Evolutionary conservation across 2,888 invertebrate genomes (phyloP).

Genomic region (Dermolepida albohirtum): DNA sequence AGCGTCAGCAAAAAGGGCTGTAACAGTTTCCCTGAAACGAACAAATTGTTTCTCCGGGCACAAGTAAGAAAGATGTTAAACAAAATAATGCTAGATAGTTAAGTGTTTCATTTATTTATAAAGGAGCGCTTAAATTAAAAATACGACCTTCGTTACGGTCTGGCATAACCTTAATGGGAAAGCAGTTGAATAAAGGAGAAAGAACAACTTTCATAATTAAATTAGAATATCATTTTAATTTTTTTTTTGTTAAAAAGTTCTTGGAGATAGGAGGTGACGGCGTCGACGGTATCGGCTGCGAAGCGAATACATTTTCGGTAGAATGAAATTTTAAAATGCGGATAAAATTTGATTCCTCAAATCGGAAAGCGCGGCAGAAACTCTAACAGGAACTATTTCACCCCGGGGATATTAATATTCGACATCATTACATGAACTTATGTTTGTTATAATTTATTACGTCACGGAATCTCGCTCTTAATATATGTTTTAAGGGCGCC

Average conservation of each 20-base stretch:
- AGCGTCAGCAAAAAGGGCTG: no score
- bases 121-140: constrained; percentile 11
- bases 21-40: neutral
- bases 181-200: neutral
- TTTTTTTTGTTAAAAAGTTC: constrained; percentile 21
- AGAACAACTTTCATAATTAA: constrained; percentile 20
- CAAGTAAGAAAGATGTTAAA: constrained; percentile 2
- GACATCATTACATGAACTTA: constrained; percentile 32
- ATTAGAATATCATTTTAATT: constrained; percentile 22
- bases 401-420: constrained; percentile 34
- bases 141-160: neutral
- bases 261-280: no score
- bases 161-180: constrained; percentile 3
- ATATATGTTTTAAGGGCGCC: neutral
- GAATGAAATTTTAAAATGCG: constrained; percentile 19
- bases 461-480: neutral
- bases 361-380: neutral
- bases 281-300: neutral
- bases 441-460: constrained; percentile 30
- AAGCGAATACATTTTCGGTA: constrained; percentile 13
- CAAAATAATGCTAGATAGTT: neutral
- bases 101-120: constrained; percentile 14
- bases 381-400: constrained; percentile 5
- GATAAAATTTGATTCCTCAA: constrained; percentile 23
- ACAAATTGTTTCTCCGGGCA: neutral